Conservation (phyloP, 2,113 vertebrate genomes). For the Sylvia atricapilla region DNA sequence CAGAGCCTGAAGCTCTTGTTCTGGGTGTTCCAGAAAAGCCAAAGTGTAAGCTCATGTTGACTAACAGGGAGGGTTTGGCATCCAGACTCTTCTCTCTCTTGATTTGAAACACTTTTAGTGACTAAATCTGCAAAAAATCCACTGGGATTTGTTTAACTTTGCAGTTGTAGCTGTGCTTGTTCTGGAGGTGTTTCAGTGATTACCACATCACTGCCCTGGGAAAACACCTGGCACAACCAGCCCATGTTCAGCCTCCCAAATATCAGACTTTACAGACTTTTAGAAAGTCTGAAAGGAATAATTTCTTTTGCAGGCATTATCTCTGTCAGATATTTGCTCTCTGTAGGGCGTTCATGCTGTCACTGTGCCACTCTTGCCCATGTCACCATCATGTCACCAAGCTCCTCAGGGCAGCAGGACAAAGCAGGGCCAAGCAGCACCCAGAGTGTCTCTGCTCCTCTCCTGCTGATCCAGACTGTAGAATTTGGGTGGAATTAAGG, state of each 20-base stretch:
- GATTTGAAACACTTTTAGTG: neutral
- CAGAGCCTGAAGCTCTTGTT: neutral
- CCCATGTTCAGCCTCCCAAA: neutral
- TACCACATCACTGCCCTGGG: neutral
- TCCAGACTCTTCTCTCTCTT: no score
- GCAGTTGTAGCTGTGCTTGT: neutral
- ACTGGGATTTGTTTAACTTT: neutral
- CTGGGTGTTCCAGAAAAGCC: neutral
- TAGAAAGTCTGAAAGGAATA: neutral
- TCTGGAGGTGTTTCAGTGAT: neutral
- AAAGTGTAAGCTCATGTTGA: neutral
- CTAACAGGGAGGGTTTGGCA: neutral
- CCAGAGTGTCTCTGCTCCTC: neutral
- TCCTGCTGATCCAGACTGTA: neutral
- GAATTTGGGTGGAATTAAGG: neutral
- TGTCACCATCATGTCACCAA: rapidly evolving
- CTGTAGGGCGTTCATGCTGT: no score
- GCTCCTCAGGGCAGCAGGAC: neutral
- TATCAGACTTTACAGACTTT: no score
- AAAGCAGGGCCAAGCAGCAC: no score
- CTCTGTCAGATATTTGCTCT: no score
- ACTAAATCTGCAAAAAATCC: neutral
- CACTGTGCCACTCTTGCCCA: neutral
- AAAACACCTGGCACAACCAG: neutral
- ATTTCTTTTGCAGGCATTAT: neutral